A percentile compares a stretch with the other conserved stretches of the same genome.
phyloP scores from a whole-genome alignment of 2,113 vertebrate species.

The Eretmochelys imbricata region DNA sequence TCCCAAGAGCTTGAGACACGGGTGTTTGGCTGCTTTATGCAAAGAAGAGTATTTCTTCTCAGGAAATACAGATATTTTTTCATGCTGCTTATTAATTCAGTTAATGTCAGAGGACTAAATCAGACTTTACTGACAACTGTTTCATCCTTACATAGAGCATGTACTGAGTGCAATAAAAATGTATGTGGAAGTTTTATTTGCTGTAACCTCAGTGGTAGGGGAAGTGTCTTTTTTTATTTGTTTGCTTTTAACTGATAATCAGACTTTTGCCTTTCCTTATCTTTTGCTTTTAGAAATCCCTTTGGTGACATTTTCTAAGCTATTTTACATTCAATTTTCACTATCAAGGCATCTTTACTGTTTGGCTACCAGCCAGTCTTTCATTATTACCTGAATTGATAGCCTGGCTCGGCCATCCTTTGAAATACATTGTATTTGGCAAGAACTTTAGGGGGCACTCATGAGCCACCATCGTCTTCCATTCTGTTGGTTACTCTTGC shows the following conservation, averaged over 20 bases:
- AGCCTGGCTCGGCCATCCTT: not conserved
- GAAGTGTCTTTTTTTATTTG: not conserved
- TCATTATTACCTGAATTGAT: not conserved
- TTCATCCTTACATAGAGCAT: not conserved
- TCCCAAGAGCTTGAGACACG: not conserved
- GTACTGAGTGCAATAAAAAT: not conserved
- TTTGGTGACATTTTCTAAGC: not conserved
- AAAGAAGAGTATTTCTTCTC: not conserved
- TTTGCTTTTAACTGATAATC: not conserved
- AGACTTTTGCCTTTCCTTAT: not conserved
- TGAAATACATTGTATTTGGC: not conserved
- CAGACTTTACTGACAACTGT: not conserved
- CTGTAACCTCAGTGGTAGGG: not conserved
- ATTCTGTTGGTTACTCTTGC: not conserved
- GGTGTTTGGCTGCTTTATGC: not conserved
- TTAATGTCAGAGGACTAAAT: not conserved
- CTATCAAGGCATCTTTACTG: not conserved
- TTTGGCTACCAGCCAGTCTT: not conserved
- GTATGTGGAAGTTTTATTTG: not conserved
- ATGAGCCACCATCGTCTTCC: slow-evolving; percentile 42
- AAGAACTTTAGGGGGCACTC: slow-evolving; percentile 72
- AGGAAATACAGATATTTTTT: not conserved
- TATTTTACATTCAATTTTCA: not conserved
- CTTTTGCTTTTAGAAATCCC: not conserved
- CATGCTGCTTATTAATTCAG: not conserved